phyloP scores from a whole-genome alignment of 2,113 vertebrate species.

The Ictalurus furcatus region DNA sequence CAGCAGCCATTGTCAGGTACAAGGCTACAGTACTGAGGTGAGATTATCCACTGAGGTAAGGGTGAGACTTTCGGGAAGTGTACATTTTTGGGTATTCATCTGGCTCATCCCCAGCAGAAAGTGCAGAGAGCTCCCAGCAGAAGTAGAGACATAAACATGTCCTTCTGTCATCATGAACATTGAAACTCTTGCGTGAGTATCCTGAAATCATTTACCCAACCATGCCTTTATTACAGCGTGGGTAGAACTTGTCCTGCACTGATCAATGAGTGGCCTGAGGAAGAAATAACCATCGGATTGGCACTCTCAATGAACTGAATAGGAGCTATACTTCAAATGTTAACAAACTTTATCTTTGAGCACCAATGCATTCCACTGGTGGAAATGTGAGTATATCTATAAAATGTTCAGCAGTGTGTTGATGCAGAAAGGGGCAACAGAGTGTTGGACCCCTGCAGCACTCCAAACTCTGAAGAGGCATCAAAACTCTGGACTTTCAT shows the following conservation, averaged over 20 bases:
- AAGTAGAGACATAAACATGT: background rate
- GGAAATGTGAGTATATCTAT: background rate
- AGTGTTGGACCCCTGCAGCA: background rate
- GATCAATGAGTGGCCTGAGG: background rate
- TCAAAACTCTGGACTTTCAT: background rate
- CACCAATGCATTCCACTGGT: background rate
- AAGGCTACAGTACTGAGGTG: background rate
- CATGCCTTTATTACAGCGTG: background rate
- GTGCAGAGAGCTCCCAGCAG: background rate
- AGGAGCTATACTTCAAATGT: background rate
- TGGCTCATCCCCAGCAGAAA: background rate
- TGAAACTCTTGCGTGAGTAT: background rate
- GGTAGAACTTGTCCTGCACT: background rate
- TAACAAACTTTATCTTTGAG: background rate
- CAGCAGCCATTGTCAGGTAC: background rate
- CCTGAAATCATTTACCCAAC: background rate
- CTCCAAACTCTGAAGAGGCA: background rate
- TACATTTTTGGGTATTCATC: background rate
- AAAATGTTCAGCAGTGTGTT: background rate
- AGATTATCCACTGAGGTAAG: background rate
- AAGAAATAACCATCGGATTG: background rate
- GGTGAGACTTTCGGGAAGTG: background rate
- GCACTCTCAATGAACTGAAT: background rate
- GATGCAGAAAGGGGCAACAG: background rate
- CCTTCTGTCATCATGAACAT: background rate